Evolutionary conservation across 2,888 invertebrate species (phyloP), one percentile per base, ranked within the genome.

Genomic region (Odontomyia ornata): DNA sequence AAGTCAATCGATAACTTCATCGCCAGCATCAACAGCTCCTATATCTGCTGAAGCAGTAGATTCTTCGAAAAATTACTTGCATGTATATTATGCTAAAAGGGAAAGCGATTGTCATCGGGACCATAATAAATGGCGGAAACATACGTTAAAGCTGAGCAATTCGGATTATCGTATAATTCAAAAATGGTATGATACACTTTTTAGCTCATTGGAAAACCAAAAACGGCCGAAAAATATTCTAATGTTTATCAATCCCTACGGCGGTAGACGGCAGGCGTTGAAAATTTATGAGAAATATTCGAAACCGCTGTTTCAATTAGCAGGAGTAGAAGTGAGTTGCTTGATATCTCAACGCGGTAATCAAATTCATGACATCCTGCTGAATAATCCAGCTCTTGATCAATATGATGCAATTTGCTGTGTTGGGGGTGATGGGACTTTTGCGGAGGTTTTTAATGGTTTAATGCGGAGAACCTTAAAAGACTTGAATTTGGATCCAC

Each of bases 371-470:
- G 94, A 95, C 83, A 89, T 89, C 25, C 80, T 86, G 1, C 85
- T 94, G 69, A 83, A 89, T 60, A 88, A 87, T 76, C 88, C 89
- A 77, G 89, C 89, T 82, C 84, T 91, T 78, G 90, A 91, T 79
- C 86, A 87, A 80, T 90, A 88, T 80, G 89, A 92, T 87, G 93
- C 93, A 0, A 88, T 95, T 23, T 91, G 93, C 21, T 93, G 93
- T 84, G 92, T 96, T 9, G 96, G 96, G 0, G 96, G 96, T 0
- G 96, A 96, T 85, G 96, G 96, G 0, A 94, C 95, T 60, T 93
- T 95, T 81, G 91, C 93, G 7, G 96, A 96, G 86, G 88, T 95
- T 30, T 90, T 91, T 80, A 93, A 94, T 84, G 94, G 95, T 0
- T 85, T 94, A 65, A 60, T 88, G 88, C 77, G 89, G 89, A 93